A percentile compares a stretch with the other conserved stretches of the same genome.
phyloP scores from a whole-genome alignment of 2,113 vertebrate genomes.

The Oophaga pumilio region DNA sequence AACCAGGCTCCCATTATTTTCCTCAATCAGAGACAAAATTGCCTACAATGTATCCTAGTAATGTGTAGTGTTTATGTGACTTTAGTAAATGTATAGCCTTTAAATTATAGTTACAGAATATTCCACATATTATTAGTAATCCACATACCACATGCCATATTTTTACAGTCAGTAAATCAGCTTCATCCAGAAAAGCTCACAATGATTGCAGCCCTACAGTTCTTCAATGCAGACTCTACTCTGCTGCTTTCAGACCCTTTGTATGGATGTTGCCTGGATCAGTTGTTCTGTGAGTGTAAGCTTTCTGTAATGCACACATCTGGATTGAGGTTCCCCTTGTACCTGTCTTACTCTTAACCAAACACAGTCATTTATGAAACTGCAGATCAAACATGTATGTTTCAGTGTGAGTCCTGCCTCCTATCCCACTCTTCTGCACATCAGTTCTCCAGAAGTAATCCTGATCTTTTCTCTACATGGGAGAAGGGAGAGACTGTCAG shows the following conservation, averaged over 20 bases:
- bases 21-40: not conserved
- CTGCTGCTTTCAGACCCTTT: not conserved
- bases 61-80: not conserved
- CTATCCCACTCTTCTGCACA: slow-evolving; percentile 1
- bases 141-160: not conserved
- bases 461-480: not conserved
- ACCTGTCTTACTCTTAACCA: not conserved
- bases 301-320: not conserved
- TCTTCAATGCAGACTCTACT: not conserved
- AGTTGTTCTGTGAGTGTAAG: not conserved
- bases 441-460: not conserved
- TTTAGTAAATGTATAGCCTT: too few relatives aligned
- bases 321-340: not conserved
- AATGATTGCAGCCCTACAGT: not conserved
- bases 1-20: not conserved
- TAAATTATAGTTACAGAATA: not conserved
- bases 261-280: not conserved
- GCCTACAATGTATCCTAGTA: not conserved
- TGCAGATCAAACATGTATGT: not conserved
- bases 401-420: not conserved
- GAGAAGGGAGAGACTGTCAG: slow-evolving; percentile 7
- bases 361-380: not conserved
- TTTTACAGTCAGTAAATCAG: not conserved
- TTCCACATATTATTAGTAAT: not conserved
- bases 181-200: not conserved